Evolutionary conservation across 30 jellyfish, hydroid and myxozoan genomes (phyloP).

Genomic region (Rhopilema esculentum): DNA sequence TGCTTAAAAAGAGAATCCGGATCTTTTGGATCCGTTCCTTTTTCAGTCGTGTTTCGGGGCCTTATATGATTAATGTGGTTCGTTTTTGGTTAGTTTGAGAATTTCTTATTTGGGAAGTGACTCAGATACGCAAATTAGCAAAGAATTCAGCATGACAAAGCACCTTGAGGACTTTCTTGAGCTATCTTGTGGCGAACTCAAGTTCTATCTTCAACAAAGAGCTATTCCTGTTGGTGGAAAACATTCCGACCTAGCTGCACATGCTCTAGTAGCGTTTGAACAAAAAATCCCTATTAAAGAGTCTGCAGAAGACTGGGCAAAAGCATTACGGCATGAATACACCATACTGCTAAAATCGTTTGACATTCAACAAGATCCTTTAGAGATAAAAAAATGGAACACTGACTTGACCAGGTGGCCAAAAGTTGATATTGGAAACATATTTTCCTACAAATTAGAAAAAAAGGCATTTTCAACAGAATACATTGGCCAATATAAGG

Average conservation of each 20-base stretch:
- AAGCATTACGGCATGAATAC: slow-evolving; percentile 22
- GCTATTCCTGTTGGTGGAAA: slow-evolving; percentile 43
- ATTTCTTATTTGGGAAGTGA: slow-evolving; percentile 2
- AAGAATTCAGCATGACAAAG: slow-evolving; percentile 19
- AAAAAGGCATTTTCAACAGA: slow-evolving; percentile 49
- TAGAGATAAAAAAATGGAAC: slow-evolving; percentile 44
- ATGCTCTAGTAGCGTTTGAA: slow-evolving; percentile 45
- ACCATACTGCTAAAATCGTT: slow-evolving; percentile 9
- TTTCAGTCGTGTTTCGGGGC: neutral
- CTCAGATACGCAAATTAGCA: slow-evolving; percentile 9
- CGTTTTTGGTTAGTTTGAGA: slow-evolving; percentile 3
- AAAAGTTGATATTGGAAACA: slow-evolving; percentile 31
- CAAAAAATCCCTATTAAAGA: slow-evolving; percentile 15
- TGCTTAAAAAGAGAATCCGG: too few species aligned
- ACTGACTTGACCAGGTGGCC: slow-evolving; percentile 68
- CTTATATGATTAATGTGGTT: neutral
- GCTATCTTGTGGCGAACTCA: slow-evolving; percentile 41
- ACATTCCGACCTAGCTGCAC: slow-evolving; percentile 55
- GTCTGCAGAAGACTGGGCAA: slow-evolving; percentile 45
- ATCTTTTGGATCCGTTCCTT: neutral
- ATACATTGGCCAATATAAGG: slow-evolving; percentile 54
- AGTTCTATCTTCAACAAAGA: slow-evolving; percentile 50
- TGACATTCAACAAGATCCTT: slow-evolving; percentile 40
- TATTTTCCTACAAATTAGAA: slow-evolving; percentile 49
- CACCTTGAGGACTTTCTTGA: slow-evolving; percentile 50